Evolutionary conservation across 2,888 invertebrate species (phyloP), one percentile per base, ranked within the genome.

Genomic region (Gastrophysa polygoni): DNA sequence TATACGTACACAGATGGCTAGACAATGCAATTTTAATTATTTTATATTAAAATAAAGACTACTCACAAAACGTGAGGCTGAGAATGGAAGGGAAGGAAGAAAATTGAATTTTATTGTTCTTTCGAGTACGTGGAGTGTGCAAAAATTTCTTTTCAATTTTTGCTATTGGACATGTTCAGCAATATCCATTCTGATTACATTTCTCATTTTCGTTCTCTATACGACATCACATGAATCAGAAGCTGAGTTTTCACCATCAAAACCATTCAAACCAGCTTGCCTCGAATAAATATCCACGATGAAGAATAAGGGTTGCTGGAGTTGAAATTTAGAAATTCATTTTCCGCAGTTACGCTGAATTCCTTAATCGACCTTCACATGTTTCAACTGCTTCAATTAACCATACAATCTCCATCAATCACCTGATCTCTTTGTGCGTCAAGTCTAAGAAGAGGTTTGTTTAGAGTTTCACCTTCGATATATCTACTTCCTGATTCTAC

Each of bases 21-120:
- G 63, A 66, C 66, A 66, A 63, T 63, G 66, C 60, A 66, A 66
- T 66, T 66, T 66, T 61, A 66, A 66, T 66, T 66, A 66, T 63
- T 66, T 66, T 62, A 63, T 66, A 66, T 66, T 66, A 66, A 63
- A 66, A 66, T 63, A 61, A 66, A 46, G 66, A 60, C 58, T 66
- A 58, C 60, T 66, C 61, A 64, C 61, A 64, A 57, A 59, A 64
- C 57, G 60, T 61, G 47, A 51, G 54, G 48, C 52, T 20, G 29
- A 54, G 43, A 43, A 29, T 43, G 54, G 43, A 54, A 54, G 43
- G 43, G 43, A 54, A 43, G 54, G 43, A 54, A 54, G 54, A 43
- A 54, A 54, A 54, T 54, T 54, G 54, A 54, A 54, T 54, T 54
- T 54, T 54, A 54, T 54, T 54, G 43, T 54, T 43, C 54, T 54